Evolutionary conservation across 2,113 vertebrate species (phyloP), one percentile per base, ranked within the genome.

Genomic region (Brachionichthys hirsutus): DNA sequence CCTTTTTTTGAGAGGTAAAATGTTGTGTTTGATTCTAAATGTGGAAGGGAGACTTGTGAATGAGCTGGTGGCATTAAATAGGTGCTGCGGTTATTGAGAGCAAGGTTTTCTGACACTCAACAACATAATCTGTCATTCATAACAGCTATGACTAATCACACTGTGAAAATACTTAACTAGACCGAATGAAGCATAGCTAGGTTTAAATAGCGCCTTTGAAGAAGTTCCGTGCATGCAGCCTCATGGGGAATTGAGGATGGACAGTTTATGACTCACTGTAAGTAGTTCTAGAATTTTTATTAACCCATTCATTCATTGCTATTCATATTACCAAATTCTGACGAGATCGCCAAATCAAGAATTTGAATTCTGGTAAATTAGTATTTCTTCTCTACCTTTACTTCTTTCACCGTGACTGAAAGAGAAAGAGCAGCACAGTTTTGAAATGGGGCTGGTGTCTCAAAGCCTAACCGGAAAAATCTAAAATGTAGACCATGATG

Each of bases 111-210:
- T 74, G 70, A 77, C 18, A 64, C 65, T 70, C 55, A 47, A 77
- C 61, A n/a, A n/a, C 63, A 58, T 70, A 82, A 69, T 78, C 70
- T 72, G 34, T 11, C 70, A 75, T 80, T 77, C 57, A 66, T 79
- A 77, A 70, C 51, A 75, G 81, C 66, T 43, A 9, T 24, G 43
- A 63, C 52, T 71, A 57, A 82, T 84, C 69, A 73, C 43, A 67
- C 54, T 68, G 68, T 66, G 40, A 65, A 70, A 68, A 44, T 34
- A 14, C 64, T 70, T 47, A 54, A 16, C 70, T 73, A 35, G 49
- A 65, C 55, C 48, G 60, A 47, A 46, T 71, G 20, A 67, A 64
- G 54, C 56, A 46, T 16, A 59, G 70, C 54, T 17, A 4, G 30
- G 62, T 52, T 60, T 64, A 24, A 71, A 67, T 18, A 60, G 45